Evolutionary conservation across 2,797 vertebrate genomes (phyloP).

Genomic region (Pelobates cultripes): DNA sequence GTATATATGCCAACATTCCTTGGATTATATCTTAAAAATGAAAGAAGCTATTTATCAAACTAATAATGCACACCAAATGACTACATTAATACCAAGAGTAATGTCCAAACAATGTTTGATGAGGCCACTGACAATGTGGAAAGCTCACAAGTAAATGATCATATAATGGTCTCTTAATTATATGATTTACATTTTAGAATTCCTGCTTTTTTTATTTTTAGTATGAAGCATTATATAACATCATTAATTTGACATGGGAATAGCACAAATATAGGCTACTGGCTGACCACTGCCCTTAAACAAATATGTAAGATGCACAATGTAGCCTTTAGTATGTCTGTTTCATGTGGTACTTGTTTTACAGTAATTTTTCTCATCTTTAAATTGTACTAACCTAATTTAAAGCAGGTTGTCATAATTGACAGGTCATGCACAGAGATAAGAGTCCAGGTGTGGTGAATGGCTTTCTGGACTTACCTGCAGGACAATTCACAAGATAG

Average conservation of each 20-base stretch:
- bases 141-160: background rate
- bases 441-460: no score
- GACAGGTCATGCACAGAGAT: no score
- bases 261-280: no score
- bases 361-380: no score
- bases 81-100: slow-evolving; percentile 2
- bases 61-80: slow-evolving; percentile 1
- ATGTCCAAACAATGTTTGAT: background rate
- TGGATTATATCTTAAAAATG: background rate
- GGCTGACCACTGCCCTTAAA: no score
- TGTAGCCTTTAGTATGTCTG: no score
- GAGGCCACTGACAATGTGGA: background rate
- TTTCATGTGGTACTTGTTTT: no score
- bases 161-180: slow-evolving; percentile 1
- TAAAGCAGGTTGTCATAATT: no score
- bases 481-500: no score
- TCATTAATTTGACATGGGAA: background rate
- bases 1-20: background rate
- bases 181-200: background rate
- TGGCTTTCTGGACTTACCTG: no score
- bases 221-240: background rate
- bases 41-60: slow-evolving; percentile 8
- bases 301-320: no score
- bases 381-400: no score
- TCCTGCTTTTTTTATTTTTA: background rate